Conservation (phyloP, 1,140 invertebrate genomes). For the Megathymus violae region DNA sequence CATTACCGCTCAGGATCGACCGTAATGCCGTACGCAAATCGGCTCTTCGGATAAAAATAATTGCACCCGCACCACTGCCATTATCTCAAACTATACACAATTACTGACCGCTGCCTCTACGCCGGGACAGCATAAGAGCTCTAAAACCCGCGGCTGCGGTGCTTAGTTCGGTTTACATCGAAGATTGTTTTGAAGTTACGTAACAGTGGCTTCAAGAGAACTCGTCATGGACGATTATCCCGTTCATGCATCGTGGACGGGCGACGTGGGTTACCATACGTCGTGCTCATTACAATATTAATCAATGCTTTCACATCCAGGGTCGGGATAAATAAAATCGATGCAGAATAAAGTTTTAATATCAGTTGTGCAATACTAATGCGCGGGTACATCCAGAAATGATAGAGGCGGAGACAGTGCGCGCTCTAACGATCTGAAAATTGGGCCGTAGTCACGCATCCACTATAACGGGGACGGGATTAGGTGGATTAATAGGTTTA, state of each 20-base stretch:
- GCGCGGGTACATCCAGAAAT: constrained; percentile 49
- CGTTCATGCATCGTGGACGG: too few relatives aligned
- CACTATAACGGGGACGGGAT: constrained; percentile 15
- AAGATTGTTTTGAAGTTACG: neutral
- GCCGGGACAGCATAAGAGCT: constrained; percentile 14
- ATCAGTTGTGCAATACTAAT: constrained; percentile 65
- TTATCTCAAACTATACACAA: constrained; percentile 79
- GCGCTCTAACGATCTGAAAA: constrained; percentile 29
- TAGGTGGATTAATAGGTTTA: too few relatives aligned
- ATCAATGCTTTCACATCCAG: constrained; percentile 73
- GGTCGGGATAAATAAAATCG: constrained; percentile 60
- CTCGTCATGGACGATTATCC: too few relatives aligned
- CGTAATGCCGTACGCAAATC: constrained; percentile 71
- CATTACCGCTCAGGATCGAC: constrained; percentile 49
- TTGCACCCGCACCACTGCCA: constrained; percentile 68
- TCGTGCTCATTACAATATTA: constrained; percentile 78
- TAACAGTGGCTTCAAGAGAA: neutral
- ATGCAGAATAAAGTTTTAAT: constrained; percentile 62
- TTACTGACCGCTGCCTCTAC: constrained; percentile 54
- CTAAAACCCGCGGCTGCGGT: neutral
- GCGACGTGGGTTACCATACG: constrained; percentile 39
- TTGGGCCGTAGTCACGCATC: constrained; percentile 36
- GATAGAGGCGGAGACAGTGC: constrained; percentile 50
- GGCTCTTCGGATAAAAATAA: constrained; percentile 64
- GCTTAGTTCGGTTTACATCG: constrained; percentile 15